These are phyloP conservation scores for Orthosia gracilis DNA, from an alignment of 2,888 invertebrate genomes.

Conservation along the genomic window DNA sequence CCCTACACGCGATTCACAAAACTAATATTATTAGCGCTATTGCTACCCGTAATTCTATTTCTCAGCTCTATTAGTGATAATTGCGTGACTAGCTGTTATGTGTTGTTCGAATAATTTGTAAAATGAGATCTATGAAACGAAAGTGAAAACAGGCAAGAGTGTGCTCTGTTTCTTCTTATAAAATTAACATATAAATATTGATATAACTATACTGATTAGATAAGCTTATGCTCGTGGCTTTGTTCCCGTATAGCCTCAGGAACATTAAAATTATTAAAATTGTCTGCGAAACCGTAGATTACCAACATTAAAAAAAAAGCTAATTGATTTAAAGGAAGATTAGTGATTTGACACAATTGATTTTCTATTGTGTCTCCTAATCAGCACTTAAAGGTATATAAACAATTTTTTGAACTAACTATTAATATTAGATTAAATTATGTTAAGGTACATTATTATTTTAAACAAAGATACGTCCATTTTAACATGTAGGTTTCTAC, in stretches of 20 bases:
- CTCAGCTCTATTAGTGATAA: constrained; percentile 44
- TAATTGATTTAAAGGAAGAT: no score
- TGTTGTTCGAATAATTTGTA: constrained; percentile 14
- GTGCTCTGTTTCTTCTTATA: not conserved
- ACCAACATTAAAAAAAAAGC: no score
- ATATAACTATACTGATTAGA: no score
- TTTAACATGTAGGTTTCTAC: not conserved
- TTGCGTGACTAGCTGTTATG: constrained; percentile 32
- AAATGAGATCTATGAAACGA: constrained; percentile 2
- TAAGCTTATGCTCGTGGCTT: no score
- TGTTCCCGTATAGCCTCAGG: no score
- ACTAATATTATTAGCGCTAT: constrained; percentile 62
- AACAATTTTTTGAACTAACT: no score
- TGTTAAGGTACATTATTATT: not conserved
- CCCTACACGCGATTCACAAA: constrained; percentile 56
- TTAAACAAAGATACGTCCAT: not conserved
- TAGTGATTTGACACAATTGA: no score
- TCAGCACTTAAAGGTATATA: no score
- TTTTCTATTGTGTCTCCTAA: no score
- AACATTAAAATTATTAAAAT: no score
- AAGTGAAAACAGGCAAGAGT: constrained; percentile 11
- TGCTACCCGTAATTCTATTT: constrained; percentile 48
- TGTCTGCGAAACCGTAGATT: no score
- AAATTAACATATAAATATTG: not conserved
- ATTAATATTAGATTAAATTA: no score